Evolutionary conservation across 2,888 invertebrate species (phyloP), one percentile per base, ranked within the genome.

Genomic region (Yponomeuta evonymella): DNA sequence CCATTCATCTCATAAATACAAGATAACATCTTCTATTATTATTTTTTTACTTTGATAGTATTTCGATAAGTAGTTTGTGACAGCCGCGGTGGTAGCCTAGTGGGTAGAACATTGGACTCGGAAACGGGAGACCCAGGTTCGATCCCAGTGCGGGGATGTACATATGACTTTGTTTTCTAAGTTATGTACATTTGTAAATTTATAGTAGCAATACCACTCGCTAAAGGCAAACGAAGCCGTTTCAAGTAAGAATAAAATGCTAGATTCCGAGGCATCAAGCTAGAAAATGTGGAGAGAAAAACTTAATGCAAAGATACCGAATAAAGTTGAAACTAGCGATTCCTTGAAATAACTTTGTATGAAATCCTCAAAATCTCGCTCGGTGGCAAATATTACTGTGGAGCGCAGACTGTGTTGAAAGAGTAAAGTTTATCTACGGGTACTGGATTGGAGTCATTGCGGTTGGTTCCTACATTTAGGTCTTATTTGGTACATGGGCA

Each of bases 311-410:
- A 58, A 58, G 51, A 58, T 58, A 12, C 51, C 15, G 51, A 58
- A 58, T 58, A 58, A 58, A 58, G 51, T 58, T 58, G 51, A 58
- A 58, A 15, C 51, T 58, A 58, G 51, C 51, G 51, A 58, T 58
- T 58, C 11, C 63, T 70, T 62, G 36, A 70, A 70, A 70, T 70
- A 62, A 70, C 70, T 70, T 70, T 70, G 70, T 70, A 70, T 48
- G 63, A 63, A 70, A 63, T 63, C 62, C 70, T 29, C 70, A 63
- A 62, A 33, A 63, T 70, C 63, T 70, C 70, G n/a, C 23, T 58
- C n/a, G 70, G 36, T 69, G 51, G 43, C 70, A 63, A 70, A 70
- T 70, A 70, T 70, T 70, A 70, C 36, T 8, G 68, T 29, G 68
- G 36, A 23, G 68, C 48, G 68, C 48, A 68, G 36, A 30, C 70